A percentile compares a stretch with the other conserved stretches of the same genome.
Conservation (phyloP, 2,888 invertebrate genomes). For the Heliconius hortense region DNA sequence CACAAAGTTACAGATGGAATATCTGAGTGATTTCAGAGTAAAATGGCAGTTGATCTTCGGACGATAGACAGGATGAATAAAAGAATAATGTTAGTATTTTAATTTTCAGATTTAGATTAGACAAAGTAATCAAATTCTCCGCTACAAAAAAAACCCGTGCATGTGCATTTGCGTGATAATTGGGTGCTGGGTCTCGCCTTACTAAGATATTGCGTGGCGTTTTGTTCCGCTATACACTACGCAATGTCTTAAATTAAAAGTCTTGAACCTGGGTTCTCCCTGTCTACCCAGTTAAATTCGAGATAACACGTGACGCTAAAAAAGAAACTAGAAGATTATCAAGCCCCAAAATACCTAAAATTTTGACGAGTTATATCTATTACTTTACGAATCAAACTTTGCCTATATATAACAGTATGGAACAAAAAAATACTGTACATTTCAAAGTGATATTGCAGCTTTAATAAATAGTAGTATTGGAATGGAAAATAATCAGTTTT, state of each 20-base stretch:
- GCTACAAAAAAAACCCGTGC: not conserved
- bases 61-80: not conserved
- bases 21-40: not conserved
- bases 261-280: too few relatives aligned
- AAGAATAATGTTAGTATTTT: not conserved
- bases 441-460: not conserved
- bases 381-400: not conserved
- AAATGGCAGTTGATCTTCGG: not conserved
- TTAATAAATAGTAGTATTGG: slow-evolving; percentile 9
- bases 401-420: not conserved
- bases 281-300: too few relatives aligned
- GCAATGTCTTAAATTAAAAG: not conserved
- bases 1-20: not conserved
- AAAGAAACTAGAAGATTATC: too few relatives aligned
- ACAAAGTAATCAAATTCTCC: not conserved
- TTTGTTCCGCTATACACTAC: not conserved
- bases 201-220: not conserved
- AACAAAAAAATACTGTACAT: not conserved
- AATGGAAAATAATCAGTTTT: not conserved
- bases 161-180: not conserved
- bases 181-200: too few relatives aligned
- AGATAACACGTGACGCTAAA: too few relatives aligned
- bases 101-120: not conserved
- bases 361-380: not conserved
- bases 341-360: not conserved